These are phyloP conservation scores for Heterodera schachtii DNA, from an alignment of 1,140 invertebrate genomes.

Conservation along the genomic window DNA sequence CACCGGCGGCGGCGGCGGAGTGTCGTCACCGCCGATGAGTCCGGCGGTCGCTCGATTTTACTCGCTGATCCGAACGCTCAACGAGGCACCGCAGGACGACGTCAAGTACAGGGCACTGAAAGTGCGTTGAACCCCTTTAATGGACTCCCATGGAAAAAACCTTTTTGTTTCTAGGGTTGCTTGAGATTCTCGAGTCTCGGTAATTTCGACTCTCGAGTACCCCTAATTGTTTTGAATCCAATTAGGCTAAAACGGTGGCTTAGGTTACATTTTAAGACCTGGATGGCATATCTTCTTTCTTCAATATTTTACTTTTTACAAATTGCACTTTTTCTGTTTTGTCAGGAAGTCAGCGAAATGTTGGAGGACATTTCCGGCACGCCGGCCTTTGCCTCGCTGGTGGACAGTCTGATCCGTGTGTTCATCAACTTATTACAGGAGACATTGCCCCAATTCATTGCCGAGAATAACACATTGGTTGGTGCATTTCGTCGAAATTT, in stretches of 20 bases:
- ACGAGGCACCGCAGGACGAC: slow-evolving; percentile 37
- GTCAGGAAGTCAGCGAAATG: slow-evolving; percentile 41
- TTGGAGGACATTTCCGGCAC: slow-evolving; percentile 31
- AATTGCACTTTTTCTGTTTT: neutral
- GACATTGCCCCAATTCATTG: slow-evolving; percentile 50
- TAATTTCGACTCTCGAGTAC: too few species aligned
- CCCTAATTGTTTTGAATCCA: too few species aligned
- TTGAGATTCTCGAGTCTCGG: too few species aligned
- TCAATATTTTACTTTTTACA: too few species aligned
- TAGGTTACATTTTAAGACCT: too few species aligned
- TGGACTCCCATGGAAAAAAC: too few species aligned
- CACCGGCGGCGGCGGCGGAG: neutral
- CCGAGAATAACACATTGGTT: slow-evolving; percentile 51
- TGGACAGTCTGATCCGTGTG: slow-evolving; percentile 36
- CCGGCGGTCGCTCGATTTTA: slow-evolving; percentile 24
- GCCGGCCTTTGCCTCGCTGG: slow-evolving; percentile 28
- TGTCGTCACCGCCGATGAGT: slow-evolving; percentile 3
- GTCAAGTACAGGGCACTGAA: slow-evolving; percentile 38
- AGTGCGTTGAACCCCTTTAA: neutral
- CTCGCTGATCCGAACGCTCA: slow-evolving; percentile 36
- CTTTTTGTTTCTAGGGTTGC: too few species aligned
- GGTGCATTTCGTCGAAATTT: slow-evolving; percentile 15
- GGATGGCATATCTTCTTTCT: too few species aligned
- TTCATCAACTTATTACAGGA: slow-evolving; percentile 42
- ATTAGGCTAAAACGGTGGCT: too few species aligned